Percentiles rank a stretch among this genome's conserved stretches.
Conservation (phyloP, 2,797 vertebrate species). For the Diplodus puntazzo region DNA sequence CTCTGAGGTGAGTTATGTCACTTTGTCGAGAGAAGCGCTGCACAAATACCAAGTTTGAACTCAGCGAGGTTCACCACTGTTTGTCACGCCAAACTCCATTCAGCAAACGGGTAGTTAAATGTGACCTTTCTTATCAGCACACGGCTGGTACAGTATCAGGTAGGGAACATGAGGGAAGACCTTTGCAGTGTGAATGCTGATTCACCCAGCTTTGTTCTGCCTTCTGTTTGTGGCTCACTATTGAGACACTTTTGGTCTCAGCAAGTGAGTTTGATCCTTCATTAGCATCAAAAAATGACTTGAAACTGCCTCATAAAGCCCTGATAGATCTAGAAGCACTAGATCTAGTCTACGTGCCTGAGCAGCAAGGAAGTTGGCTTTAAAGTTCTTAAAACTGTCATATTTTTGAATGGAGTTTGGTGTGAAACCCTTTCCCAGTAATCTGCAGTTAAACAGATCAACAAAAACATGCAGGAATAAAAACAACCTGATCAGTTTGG, state of each 20-base stretch:
- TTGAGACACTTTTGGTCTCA: no score
- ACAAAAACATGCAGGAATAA: no score
- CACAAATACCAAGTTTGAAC: background rate
- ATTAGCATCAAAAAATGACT: no score
- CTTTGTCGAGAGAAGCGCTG: background rate
- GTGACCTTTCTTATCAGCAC: background rate
- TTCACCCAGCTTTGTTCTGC: background rate
- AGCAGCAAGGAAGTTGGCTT: background rate
- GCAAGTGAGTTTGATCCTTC: no score
- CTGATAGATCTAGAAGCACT: no score
- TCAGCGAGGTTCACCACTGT: background rate
- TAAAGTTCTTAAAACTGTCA: background rate
- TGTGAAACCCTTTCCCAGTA: background rate
- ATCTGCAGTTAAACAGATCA: background rate
- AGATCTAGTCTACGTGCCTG: no score
- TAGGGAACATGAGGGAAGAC: background rate
- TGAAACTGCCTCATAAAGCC: no score
- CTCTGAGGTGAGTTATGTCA: constrained; percentile 59
- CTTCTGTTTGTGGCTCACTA: background rate
- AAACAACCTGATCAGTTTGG: background rate
- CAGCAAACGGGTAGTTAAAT: background rate
- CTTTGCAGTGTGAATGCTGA: background rate
- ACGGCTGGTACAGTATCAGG: background rate
- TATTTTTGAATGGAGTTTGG: constrained; percentile 2
- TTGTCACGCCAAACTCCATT: background rate